These are phyloP conservation scores for Crypturellus tataupa DNA, from an alignment of 2,797 vertebrate species.

Conservation along the genomic window DNA sequence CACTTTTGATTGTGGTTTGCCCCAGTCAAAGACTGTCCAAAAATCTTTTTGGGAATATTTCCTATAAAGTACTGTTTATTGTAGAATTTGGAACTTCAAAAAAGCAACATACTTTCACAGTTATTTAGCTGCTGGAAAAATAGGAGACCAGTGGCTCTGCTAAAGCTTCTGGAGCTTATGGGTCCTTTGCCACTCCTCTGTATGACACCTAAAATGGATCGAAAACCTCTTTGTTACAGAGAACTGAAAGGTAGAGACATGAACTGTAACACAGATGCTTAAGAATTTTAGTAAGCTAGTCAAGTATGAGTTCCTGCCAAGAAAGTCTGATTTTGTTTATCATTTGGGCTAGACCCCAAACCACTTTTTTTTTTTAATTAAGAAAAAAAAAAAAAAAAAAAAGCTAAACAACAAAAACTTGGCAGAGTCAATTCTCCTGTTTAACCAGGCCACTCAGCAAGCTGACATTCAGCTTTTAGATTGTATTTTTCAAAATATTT, in stretches of 20 bases:
- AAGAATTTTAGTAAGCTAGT: slow-evolving; percentile 21
- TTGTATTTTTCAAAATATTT: slow-evolving; percentile 65
- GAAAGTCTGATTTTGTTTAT: slow-evolving; percentile 33
- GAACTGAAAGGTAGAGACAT: background rate
- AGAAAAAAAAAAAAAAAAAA: background rate
- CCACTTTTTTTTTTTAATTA: background rate
- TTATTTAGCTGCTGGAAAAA: background rate
- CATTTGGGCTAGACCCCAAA: slow-evolving; percentile 31
- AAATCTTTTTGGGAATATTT: background rate
- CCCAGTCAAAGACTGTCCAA: background rate
- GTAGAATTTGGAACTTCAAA: background rate
- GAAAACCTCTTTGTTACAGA: background rate
- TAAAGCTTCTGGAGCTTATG: background rate
- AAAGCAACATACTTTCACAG: background rate
- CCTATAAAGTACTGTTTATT: background rate
- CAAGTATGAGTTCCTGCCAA: background rate
- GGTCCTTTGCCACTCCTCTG: background rate
- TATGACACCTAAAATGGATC: background rate
- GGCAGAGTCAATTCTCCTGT: slow-evolving; percentile 19
- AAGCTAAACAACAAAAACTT: background rate
- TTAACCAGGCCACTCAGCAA: slow-evolving; percentile 20
- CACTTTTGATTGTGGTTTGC: background rate
- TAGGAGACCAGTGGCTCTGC: background rate
- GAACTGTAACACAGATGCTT: background rate
- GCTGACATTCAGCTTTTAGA: slow-evolving; percentile 31